phyloP scores from a whole-genome alignment of 2,113 vertebrate genomes.

The Ancistrus triradiatus region DNA sequence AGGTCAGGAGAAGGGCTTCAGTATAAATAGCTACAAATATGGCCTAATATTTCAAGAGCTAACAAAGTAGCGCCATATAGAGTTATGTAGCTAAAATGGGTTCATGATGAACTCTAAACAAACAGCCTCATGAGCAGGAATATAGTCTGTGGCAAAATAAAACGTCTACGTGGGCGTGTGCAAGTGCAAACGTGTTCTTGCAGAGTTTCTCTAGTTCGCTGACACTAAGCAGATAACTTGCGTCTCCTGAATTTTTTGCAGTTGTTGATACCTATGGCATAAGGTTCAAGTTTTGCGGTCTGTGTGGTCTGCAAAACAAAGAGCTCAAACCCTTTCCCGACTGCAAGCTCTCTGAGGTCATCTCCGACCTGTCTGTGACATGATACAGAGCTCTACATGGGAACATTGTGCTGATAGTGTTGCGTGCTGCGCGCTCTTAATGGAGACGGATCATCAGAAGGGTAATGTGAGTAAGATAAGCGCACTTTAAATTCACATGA shows the following conservation, averaged over 20 bases:
- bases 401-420: conserved; percentile 7
- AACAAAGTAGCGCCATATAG: too few species aligned
- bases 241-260: neutral
- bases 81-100: too few species aligned
- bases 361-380: conserved; percentile 8
- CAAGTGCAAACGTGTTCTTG: neutral
- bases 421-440: conserved; percentile 6
- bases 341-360: conserved; percentile 27
- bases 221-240: conserved; percentile 6
- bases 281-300: neutral
- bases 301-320: conserved; percentile 16
- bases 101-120: too few species aligned
- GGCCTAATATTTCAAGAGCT: too few species aligned
- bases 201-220: conserved; percentile 6
- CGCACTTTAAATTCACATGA: conserved; percentile 20
- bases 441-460: conserved; percentile 24
- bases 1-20: too few species aligned
- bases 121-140: too few species aligned
- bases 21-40: too few species aligned
- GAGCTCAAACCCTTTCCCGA: neutral
- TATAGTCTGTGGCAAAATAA: too few species aligned
- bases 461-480: neutral
- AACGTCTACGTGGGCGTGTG: neutral
- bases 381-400: conserved; percentile 5
- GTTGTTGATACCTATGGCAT: neutral